Percentiles rank a stretch among this genome's conserved stretches.
Evolutionary conservation across 2,888 invertebrate genomes (phyloP).

Genomic region (Tipula confusa): DNA sequence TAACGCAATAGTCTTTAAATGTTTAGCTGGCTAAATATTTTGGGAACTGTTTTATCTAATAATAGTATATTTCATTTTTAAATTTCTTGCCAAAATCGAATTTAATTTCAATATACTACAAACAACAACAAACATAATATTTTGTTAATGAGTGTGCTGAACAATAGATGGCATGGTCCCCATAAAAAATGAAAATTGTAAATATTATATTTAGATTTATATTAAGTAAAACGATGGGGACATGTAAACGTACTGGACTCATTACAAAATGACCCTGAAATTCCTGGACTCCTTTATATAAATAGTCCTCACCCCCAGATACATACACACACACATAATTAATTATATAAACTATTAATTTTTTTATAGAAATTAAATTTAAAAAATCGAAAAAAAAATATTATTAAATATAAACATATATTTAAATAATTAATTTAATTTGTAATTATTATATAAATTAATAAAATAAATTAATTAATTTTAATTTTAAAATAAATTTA

Average conservation of each 20-base stretch:
- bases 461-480: not conserved
- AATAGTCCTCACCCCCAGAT: not conserved
- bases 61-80: not conserved
- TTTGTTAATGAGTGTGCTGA: not conserved
- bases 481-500: no score
- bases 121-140: not conserved
- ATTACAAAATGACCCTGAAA: not conserved
- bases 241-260: not conserved
- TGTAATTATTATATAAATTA: not conserved
- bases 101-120: conserved; percentile 5
- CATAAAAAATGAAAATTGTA: not conserved
- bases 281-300: not conserved
- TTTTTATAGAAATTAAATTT: not conserved
- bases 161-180: not conserved
- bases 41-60: not conserved
- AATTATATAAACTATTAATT: not conserved
- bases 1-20: not conserved
- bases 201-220: not conserved
- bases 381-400: not conserved
- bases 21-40: conserved; percentile 12
- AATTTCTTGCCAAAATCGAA: not conserved
- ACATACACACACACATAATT: not conserved
- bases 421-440: conserved; percentile 3
- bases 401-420: not conserved
- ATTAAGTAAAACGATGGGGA: not conserved